phyloP scores from a whole-genome alignment of 1,140 invertebrate species.

The Manduca sexta region DNA sequence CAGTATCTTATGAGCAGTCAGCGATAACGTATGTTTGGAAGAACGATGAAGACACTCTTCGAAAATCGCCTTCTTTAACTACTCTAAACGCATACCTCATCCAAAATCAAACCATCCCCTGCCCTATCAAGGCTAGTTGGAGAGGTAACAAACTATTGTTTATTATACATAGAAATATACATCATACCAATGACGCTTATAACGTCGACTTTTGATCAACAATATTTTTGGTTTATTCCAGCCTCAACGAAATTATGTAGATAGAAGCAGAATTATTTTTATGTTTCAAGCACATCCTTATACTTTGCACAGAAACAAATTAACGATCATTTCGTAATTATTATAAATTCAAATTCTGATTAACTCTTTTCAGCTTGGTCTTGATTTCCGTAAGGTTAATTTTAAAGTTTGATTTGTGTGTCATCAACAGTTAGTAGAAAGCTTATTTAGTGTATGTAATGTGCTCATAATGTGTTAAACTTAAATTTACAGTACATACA shows the following conservation, averaged over 20 bases:
- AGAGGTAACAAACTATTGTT: conserved; percentile 79
- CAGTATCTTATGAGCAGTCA: conserved; percentile 93
- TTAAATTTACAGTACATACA: conserved; percentile 3
- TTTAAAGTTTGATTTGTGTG: conserved; percentile 27
- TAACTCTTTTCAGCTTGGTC: conserved; percentile 74
- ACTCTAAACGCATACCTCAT: conserved; percentile 94
- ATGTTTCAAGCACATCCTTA: conserved; percentile 57
- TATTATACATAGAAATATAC: conserved; percentile 16
- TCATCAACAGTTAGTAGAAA: conserved; percentile 19
- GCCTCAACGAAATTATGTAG: conserved; percentile 25
- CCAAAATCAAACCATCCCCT: conserved; percentile 90
- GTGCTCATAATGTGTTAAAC: conserved; percentile 8
- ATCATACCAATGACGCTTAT: conserved; percentile 16
- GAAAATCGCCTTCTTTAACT: conserved; percentile 89
- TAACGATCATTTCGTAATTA: conserved; percentile 39
- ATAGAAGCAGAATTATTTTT: conserved; percentile 31
- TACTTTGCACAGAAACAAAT: conserved; percentile 54
- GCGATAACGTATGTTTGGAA: conserved; percentile 94
- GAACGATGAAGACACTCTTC: conserved; percentile 88
- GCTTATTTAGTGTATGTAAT: conserved; percentile 24
- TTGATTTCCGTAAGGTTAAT: conserved; percentile 57
- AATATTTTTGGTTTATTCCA: conserved; percentile 37
- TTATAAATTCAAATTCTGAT: conserved; percentile 66
- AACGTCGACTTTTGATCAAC: not conserved
- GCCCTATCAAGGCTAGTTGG: conserved; percentile 90